Evolutionary conservation across 2,797 vertebrate genomes (phyloP), one percentile per base, ranked within the genome.

Genomic region (Momotus momota): DNA sequence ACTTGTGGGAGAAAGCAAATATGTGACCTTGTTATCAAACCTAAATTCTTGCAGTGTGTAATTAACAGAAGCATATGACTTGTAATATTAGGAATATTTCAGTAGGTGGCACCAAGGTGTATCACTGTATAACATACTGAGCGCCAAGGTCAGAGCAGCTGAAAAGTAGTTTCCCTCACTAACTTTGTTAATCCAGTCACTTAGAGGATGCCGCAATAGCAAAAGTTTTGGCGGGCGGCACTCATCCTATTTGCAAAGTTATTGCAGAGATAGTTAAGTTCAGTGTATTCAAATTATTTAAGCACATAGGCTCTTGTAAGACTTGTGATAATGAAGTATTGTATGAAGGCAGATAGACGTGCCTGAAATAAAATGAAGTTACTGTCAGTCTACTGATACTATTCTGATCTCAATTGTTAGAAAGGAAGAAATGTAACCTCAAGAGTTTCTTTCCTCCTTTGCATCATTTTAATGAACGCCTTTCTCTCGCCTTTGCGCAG

Each of bases 31-130:
- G 23, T 52, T 69, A 74, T 5, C 38, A 81, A 90, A 35, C 25
- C 25, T 35, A 72, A 73, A 48, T 65, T 57, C 67, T 62, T 26
- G 27, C 33, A n/a, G 48, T 4, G 7, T 41, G 43, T 38, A 33
- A 78, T 25, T 12, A 78, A 55, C 11, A 79, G 57, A 13, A 62
- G 61, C 16, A 41, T 6, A 27, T 4, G 62, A 45, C 45, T 61
- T 96, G 86, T 31, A 87, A 49, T 55, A 69, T 12, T 14, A 18
- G 4, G 18, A 33, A 12, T 31, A 14, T 54, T 77, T 62, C 93
- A 90, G 91, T 46, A 96, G 91, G 58, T 94, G 95, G 87, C 89
- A 95, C 54, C 60, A 82, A 45, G 60, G 22, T 8, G 31, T 23
- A 18, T 20, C 75, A 58, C 55, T 6, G 58, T 15, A 9, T 10